Evolutionary conservation across 2,113 vertebrate species (phyloP).

Genomic region (Talpa occidentalis): DNA sequence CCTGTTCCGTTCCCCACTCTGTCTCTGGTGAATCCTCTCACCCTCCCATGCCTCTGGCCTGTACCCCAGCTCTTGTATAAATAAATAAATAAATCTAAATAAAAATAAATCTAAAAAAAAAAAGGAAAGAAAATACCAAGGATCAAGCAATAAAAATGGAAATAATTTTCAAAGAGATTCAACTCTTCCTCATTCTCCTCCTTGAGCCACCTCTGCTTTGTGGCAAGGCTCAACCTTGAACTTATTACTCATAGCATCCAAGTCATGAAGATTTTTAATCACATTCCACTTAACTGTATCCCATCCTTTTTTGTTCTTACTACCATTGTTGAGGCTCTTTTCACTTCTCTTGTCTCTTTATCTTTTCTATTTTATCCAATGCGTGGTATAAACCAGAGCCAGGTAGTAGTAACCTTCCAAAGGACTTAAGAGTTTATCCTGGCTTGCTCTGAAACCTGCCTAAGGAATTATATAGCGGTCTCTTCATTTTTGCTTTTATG

Average conservation of each 20-base stretch:
- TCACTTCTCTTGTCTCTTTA: background rate
- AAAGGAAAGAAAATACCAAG: background rate
- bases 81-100: too few relatives aligned
- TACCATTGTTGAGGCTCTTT: background rate
- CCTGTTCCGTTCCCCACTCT: too few relatives aligned
- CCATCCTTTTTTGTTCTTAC: background rate
- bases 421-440: background rate
- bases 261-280: background rate
- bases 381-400: background rate
- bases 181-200: background rate
- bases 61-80: too few relatives aligned
- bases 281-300: background rate
- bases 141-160: background rate
- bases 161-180: background rate
- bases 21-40: too few relatives aligned
- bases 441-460: background rate
- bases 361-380: background rate
- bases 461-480: background rate
- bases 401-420: background rate
- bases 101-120: too few relatives aligned
- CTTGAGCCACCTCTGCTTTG: background rate
- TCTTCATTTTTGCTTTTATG: background rate
- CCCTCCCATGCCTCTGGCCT: too few relatives aligned
- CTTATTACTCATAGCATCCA: background rate
- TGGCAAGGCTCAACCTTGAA: background rate